Percentiles rank a stretch among this genome's conserved stretches.
phyloP scores from a whole-genome alignment of 2,888 invertebrate genomes.

The Hydropsyche betteni region DNA sequence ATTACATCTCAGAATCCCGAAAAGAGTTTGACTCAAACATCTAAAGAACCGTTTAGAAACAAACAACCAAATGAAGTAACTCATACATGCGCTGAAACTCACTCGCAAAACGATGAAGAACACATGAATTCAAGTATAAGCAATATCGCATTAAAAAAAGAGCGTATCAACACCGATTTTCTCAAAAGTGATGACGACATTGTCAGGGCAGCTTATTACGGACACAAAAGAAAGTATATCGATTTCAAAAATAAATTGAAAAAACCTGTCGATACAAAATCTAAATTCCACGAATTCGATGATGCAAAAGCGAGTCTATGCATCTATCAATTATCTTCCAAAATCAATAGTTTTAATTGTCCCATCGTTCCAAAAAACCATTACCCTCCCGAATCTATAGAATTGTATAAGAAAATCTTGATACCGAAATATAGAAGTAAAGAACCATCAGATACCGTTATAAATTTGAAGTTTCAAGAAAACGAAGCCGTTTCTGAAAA shows the following conservation, averaged over 20 bases:
- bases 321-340: slow-evolving; percentile 11
- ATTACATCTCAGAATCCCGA: too few species aligned
- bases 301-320: slow-evolving; percentile 24
- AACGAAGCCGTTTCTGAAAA: too few species aligned
- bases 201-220: slow-evolving; percentile 54
- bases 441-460: not conserved
- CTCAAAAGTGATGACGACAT: slow-evolving; percentile 53
- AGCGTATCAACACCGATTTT: slow-evolving; percentile 52
- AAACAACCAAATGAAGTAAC: too few species aligned
- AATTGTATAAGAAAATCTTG: slow-evolving; percentile 63
- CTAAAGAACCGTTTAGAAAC: too few species aligned
- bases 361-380: not conserved
- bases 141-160: too few species aligned
- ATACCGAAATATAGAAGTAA: slow-evolving; percentile 47
- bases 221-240: slow-evolving; percentile 63
- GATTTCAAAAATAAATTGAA: slow-evolving; percentile 54
- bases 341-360: not conserved
- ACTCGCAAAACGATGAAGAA: too few species aligned
- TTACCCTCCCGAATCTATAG: slow-evolving; percentile 59
- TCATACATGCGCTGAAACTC: too few species aligned
- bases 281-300: slow-evolving; percentile 23
- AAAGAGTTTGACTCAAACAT: too few species aligned
- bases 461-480: too few species aligned
- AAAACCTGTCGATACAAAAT: not conserved
- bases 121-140: too few species aligned